phyloP scores from a whole-genome alignment of 2,888 invertebrate genomes.

The Leptinotarsa rubiginosa region DNA sequence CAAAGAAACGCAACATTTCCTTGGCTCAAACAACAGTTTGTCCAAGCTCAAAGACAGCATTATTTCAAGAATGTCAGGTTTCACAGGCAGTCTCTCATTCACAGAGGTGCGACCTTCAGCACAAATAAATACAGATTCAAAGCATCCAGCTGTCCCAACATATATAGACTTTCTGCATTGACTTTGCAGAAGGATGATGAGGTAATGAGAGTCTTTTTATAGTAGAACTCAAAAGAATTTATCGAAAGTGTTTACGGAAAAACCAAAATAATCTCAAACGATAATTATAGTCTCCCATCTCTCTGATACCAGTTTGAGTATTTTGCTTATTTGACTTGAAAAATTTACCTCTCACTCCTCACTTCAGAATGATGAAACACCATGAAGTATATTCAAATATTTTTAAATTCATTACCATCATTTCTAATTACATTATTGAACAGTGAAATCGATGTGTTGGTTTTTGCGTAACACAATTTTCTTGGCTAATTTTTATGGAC shows the following conservation, averaged over 20 bases:
- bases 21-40: slow-evolving; percentile 69
- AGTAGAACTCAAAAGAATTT: not conserved
- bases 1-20: slow-evolving; percentile 56
- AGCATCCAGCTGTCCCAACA: slow-evolving; percentile 92
- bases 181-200: slow-evolving; percentile 84
- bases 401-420: too few species aligned
- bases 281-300: too few species aligned
- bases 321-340: too few species aligned
- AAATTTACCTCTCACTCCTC: too few species aligned
- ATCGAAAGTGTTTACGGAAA: slow-evolving; percentile 1
- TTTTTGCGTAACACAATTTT: too few species aligned
- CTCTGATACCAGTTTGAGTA: too few species aligned
- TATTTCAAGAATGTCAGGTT: slow-evolving; percentile 79
- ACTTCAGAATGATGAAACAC: too few species aligned
- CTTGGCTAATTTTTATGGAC: too few species aligned
- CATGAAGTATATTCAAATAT: too few species aligned
- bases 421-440: too few species aligned
- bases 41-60: slow-evolving; percentile 67
- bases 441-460: too few species aligned
- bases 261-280: not conserved
- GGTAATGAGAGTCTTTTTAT: slow-evolving; percentile 41
- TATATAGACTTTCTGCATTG: slow-evolving; percentile 88
- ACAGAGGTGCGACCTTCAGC: slow-evolving; percentile 87
- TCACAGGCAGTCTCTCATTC: slow-evolving; percentile 86
- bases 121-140: slow-evolving; percentile 83